Evolutionary conservation across 2,888 invertebrate genomes (phyloP).

Genomic region (Tanaodytes sp.): DNA sequence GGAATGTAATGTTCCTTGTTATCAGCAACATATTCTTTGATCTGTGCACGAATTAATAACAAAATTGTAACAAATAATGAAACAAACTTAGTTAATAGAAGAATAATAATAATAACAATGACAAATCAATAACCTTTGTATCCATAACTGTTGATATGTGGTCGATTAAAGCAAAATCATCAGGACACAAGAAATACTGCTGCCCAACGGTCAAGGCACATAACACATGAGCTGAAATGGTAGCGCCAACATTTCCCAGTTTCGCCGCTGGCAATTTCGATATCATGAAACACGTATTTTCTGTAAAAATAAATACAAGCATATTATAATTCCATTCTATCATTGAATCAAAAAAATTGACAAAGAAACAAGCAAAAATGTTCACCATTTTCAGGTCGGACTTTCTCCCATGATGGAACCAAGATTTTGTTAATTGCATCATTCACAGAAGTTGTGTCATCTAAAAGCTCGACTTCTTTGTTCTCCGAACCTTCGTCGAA

Average conservation of each 20-base stretch:
- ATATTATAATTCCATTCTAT: too few species aligned
- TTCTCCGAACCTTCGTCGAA: constrained; percentile 57
- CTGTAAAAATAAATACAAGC: constrained; percentile 32
- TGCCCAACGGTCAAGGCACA: constrained; percentile 22
- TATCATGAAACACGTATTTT: constrained; percentile 52
- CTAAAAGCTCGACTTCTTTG: constrained; percentile 43
- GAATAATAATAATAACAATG: neutral
- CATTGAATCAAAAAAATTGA: too few species aligned
- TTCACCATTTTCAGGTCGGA: constrained; percentile 54
- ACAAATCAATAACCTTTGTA: constrained; percentile 44
- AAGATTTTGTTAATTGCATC: constrained; percentile 59
- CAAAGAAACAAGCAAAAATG: too few species aligned
- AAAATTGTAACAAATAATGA: neutral
- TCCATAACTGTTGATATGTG: constrained; percentile 59
- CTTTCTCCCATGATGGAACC: constrained; percentile 59
- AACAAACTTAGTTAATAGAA: neutral
- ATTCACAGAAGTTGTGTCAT: constrained; percentile 63
- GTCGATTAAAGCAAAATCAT: constrained; percentile 57
- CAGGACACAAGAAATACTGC: constrained; percentile 50
- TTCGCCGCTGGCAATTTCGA: constrained; percentile 50
- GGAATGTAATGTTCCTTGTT: constrained; percentile 65
- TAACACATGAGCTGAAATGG: constrained; percentile 51
- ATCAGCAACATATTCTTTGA: constrained; percentile 61
- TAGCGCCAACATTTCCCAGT: constrained; percentile 61
- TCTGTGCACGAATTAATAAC: constrained; percentile 55